These are phyloP conservation scores for Alitta virens DNA, from an alignment of 2,888 invertebrate genomes.

Conservation along the genomic window DNA sequence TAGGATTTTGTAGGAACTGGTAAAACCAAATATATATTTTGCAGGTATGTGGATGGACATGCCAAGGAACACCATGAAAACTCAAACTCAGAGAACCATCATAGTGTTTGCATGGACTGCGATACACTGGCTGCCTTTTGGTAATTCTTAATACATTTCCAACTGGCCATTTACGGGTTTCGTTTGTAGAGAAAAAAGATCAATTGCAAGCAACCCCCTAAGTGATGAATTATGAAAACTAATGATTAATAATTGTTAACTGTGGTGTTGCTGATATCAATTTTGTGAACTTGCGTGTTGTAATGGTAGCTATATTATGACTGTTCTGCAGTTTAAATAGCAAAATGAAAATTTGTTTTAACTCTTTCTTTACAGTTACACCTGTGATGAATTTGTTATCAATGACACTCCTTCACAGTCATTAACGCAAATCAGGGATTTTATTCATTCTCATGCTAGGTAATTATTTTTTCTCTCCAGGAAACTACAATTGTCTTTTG, in stretches of 20 bases:
- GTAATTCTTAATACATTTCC: no score
- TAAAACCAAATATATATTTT: slow-evolving; percentile 12
- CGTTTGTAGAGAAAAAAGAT: no score
- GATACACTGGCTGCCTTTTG: slow-evolving; percentile 74
- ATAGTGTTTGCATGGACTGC: slow-evolving; percentile 76
- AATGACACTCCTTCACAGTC: slow-evolving; percentile 65
- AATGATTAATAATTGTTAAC: no score
- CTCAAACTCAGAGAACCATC: slow-evolving; percentile 64
- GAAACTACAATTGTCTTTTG: no score
- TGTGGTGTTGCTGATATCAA: no score
- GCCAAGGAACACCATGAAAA: slow-evolving; percentile 71
- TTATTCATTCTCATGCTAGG: slow-evolving; percentile 44
- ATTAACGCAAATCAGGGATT: slow-evolving; percentile 48
- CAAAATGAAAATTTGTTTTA: no score
- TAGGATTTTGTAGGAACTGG: not conserved
- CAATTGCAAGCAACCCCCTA: no score
- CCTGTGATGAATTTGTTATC: slow-evolving; percentile 76
- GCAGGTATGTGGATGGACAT: slow-evolving; percentile 72
- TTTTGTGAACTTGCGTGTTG: no score
- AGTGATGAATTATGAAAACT: no score
- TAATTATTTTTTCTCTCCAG: slow-evolving; percentile 28
- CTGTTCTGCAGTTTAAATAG: no score
- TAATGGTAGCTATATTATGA: no score
- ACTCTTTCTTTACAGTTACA: slow-evolving; percentile 71
- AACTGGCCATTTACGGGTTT: no score